Evolutionary conservation across 1,140 invertebrate genomes (phyloP), one percentile per base, ranked within the genome.

Genomic region (Ladona fulva): DNA sequence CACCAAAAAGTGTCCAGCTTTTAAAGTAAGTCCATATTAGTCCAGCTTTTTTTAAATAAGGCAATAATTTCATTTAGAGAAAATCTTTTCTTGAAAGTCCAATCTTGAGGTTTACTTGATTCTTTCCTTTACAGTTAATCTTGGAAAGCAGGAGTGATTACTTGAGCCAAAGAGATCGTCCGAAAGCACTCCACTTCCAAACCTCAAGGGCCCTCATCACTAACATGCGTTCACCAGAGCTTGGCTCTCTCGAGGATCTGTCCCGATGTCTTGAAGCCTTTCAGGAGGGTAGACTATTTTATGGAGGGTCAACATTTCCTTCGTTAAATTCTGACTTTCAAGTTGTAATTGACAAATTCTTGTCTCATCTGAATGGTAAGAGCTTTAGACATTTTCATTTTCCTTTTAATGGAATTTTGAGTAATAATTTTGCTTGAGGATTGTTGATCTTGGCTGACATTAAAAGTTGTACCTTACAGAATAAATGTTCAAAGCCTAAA

Each of bases 151-250:
- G 87, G 74, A 84, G 87, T 22, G 91, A 92, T 79, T 90, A 91
- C 82, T 87, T 90, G 14, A 90, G 90, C 80, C 93, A 94, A 83
- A 89, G 91, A 77, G 95, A 96, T 82, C 85, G 94, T 73, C 95
- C 95, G 3, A 90, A 91, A 79, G 91, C 92, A 44, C 83, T 97
- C 25, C 93, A 95, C 81, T 84, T 96, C 22, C 93, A 95, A 86
- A 91, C 93, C 0, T 95, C 94, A 0, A 87, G 93, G 78, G 89
- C 93, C 5, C 91, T 91, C 0, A 86, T 94, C 74, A 94, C 93
- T 8, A 97, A 97, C 83, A 90, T 92, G 42, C 88, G 92, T 74
- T 90, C 90, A 77, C 88, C 88, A 79, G 91, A 93, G 76, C 81
- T 83, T 6, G 83, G 85, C 76, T 93, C 92, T 0, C 85, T 90